These are phyloP conservation scores for Merops nubicus DNA, from an alignment of 2,113 vertebrate genomes.

Conservation along the genomic window DNA sequence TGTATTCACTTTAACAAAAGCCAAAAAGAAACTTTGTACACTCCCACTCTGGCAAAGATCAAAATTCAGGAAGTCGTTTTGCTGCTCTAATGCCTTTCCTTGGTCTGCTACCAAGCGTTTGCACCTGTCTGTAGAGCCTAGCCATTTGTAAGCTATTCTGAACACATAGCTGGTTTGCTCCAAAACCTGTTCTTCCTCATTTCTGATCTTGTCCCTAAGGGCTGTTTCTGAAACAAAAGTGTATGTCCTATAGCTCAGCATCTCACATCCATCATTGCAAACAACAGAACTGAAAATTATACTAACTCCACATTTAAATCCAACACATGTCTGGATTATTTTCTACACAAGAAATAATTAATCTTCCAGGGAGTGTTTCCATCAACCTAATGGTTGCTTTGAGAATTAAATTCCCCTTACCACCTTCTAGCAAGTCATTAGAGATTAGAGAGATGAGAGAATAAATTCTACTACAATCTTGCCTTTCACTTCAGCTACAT, in stretches of 20 bases:
- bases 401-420: constrained; percentile 25
- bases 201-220: neutral
- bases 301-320: neutral
- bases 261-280: neutral
- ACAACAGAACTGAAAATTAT: neutral
- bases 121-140: neutral
- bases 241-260: neutral
- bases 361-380: constrained; percentile 23
- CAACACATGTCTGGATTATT: neutral
- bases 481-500: neutral
- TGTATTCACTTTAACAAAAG: neutral
- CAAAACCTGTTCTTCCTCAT: neutral
- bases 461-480: neutral
- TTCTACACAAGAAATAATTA: constrained; percentile 38
- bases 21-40: neutral
- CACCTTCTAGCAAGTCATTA: neutral
- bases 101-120: neutral
- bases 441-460: constrained; percentile 3
- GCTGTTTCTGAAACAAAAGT: neutral
- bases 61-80: neutral
- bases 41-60: neutral
- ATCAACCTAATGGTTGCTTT: constrained; percentile 23
- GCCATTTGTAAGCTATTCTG: neutral
- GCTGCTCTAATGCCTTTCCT: neutral
- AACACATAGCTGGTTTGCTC: neutral